A percentile compares a stretch with the other conserved stretches of the same genome.
phyloP scores from a whole-genome alignment of 2,888 invertebrate species.

The Eurois occulta region DNA sequence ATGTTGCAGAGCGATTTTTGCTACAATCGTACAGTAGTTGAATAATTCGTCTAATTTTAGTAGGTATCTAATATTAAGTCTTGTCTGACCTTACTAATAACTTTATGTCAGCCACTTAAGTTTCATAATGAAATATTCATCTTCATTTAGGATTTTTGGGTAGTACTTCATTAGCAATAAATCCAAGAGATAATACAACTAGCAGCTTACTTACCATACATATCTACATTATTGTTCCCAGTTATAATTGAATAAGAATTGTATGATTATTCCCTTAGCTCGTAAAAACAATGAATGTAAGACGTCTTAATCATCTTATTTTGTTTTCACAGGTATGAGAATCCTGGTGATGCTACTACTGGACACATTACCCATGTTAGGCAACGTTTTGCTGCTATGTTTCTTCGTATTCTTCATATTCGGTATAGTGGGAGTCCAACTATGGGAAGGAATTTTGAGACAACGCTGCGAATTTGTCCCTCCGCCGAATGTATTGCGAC shows the following conservation, averaged over 20 bases:
- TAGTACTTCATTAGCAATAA: slow-evolving; percentile 16
- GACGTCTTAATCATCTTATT: slow-evolving; percentile 11
- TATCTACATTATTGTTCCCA: slow-evolving; percentile 13
- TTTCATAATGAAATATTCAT: slow-evolving; percentile 43
- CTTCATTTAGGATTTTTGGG: slow-evolving; percentile 18
- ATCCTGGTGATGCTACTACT: slow-evolving; percentile 99
- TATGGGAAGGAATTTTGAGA: slow-evolving; percentile 99
- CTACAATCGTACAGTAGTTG: not conserved
- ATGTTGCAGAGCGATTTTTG: not conserved
- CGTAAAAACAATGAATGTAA: slow-evolving; percentile 1
- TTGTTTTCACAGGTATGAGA: slow-evolving; percentile 95
- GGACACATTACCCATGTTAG: slow-evolving; percentile 99
- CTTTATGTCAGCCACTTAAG: slow-evolving; percentile 10
- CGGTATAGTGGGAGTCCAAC: slow-evolving; percentile 99
- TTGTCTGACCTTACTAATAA: slow-evolving; percentile 6
- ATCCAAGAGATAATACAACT: slow-evolving; percentile 20
- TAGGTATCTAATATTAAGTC: not conserved
- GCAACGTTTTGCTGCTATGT: slow-evolving; percentile 99
- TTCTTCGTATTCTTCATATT: slow-evolving; percentile 99
- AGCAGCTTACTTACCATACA: not conserved
- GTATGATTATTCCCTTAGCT: not conserved
- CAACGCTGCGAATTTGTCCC: slow-evolving; percentile 97
- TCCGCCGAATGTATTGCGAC: slow-evolving; percentile 92
- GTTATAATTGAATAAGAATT: slow-evolving; percentile 9
- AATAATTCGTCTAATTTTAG: slow-evolving; percentile 26